Evolutionary conservation across 2,797 vertebrate species (phyloP), one percentile per base, ranked within the genome.

Genomic region (Pyrrhura leucotis): DNA sequence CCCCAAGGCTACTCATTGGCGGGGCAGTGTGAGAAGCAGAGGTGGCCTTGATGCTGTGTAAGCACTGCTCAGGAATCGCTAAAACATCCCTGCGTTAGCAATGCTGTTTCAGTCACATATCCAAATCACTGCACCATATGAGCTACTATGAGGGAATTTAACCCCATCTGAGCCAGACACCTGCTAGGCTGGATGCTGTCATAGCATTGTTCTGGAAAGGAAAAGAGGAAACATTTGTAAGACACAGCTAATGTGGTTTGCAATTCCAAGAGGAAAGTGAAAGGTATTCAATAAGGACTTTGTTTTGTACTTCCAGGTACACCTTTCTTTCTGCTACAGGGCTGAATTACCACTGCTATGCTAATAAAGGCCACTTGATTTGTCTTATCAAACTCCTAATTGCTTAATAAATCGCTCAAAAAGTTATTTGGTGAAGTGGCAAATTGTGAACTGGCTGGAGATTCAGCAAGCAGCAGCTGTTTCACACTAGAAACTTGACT

Each of bases 391-490:
- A 62, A 68, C 29, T 75, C 69, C 48, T 95, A 93, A 96, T 94
- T 26, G 2, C 76, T 93, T 91, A 94, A 94, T 88, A 83, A 90
- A 88, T 75, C 51, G 37, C 58, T 84, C 2, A 0, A 76, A 77
- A 88, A 94, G 42, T 94, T 89, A 85, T 79, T 92, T 92, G 84
- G 73, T 93, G 61, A 74, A 91, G 77, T 81, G 50, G 77, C 62
- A 76, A 89, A 85, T 95, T 86, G 88, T 82, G 86, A 87, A 84
- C 58, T 92, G 92, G 86, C 83, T 85, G 59, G 53, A 73, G 71
- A 84, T 81, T 50, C 59, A 85, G 80, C 59, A 72, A 81, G 71
- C 73, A 80, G 77, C 85, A 88, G 80, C 91, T 95, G 80, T 53
- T 92, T 90, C 66, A 48, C 42, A 63, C 84, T 56, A 83, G 58